phyloP scores from a whole-genome alignment of 1,140 invertebrate species.

The Helicorthomorpha holstii region DNA sequence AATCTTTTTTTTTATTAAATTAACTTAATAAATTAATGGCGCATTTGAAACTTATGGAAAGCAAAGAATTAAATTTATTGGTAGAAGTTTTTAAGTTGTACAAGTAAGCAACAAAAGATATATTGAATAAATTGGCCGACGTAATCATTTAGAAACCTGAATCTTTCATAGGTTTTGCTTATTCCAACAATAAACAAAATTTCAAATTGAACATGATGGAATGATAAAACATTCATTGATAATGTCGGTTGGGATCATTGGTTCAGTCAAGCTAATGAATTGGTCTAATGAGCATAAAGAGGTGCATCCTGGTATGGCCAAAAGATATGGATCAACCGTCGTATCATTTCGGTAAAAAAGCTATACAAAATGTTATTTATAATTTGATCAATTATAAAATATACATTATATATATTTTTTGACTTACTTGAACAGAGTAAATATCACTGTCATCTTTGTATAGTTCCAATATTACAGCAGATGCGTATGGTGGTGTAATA shows the following conservation, averaged over 20 bases:
- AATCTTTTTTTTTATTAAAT: too few relatives aligned
- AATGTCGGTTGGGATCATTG: background rate
- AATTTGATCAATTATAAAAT: background rate
- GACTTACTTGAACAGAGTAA: background rate
- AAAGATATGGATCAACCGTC: background rate
- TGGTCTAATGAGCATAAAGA: background rate
- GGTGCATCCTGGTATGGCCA: background rate
- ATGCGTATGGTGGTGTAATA: background rate
- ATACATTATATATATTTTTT: too few relatives aligned
- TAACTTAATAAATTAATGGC: too few relatives aligned
- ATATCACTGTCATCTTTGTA: background rate
- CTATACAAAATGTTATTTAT: background rate
- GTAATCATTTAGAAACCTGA: too few relatives aligned
- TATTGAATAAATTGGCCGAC: too few relatives aligned
- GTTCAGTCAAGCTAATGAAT: background rate
- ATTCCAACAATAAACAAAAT: too few relatives aligned
- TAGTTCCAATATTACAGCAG: background rate
- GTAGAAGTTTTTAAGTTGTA: too few relatives aligned
- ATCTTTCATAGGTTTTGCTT: too few relatives aligned
- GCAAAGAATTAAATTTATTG: too few relatives aligned
- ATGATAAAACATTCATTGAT: background rate
- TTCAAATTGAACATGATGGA: too few relatives aligned
- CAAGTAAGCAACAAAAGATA: too few relatives aligned
- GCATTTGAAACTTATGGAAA: too few relatives aligned
- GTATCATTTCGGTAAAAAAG: background rate